Conservation (phyloP, 2,888 invertebrate species). For the Atrina japonica region DNA sequence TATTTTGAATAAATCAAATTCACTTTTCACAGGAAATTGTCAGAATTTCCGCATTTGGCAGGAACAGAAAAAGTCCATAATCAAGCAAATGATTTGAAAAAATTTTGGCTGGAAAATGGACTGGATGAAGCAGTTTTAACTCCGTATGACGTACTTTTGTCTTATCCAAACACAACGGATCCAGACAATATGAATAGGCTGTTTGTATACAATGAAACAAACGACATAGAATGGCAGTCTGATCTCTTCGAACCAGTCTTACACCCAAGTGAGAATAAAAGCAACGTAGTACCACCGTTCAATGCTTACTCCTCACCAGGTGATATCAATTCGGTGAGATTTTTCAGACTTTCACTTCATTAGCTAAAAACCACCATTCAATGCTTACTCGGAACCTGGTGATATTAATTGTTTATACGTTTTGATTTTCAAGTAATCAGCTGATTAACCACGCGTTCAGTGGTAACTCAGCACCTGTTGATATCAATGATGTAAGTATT, state of each 20-base stretch:
- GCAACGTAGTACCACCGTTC: constrained; percentile 72
- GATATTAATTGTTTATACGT: too few species aligned
- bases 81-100: constrained; percentile 62
- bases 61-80: constrained; percentile 68
- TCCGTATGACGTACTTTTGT: constrained; percentile 74
- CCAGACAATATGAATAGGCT: constrained; percentile 32
- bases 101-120: constrained; percentile 61
- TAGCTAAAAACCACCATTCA: too few species aligned
- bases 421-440: too few species aligned
- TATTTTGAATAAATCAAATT: too few species aligned
- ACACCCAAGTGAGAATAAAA: constrained; percentile 66
- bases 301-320: constrained; percentile 75
- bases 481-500: too few species aligned
- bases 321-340: constrained; percentile 42
- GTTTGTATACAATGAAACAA: constrained; percentile 39
- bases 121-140: constrained; percentile 66
- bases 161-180: constrained; percentile 63
- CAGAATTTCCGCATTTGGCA: constrained; percentile 71
- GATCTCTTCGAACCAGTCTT: constrained; percentile 63
- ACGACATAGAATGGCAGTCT: constrained; percentile 57
- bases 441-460: too few species aligned
- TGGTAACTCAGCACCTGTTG: too few species aligned
- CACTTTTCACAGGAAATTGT: constrained; percentile 50
- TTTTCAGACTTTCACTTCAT: too few species aligned
- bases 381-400: too few species aligned